Evolutionary conservation across 2,888 invertebrate genomes (phyloP), one percentile per base, ranked within the genome.

Genomic region (Amiota mariae): DNA sequence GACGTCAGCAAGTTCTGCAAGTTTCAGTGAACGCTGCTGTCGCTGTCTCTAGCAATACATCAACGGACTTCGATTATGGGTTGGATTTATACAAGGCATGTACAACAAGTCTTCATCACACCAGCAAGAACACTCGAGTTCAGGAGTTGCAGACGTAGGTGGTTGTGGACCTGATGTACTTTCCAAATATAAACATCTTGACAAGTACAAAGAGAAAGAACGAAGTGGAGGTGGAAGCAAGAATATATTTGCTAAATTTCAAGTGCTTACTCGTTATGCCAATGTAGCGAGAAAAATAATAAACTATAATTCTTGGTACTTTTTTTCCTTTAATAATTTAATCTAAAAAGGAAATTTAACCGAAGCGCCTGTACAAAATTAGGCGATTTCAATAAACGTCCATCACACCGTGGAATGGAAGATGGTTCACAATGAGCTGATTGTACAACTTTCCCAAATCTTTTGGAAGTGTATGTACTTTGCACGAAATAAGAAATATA

Each of bases 201-300:
- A 89, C 48, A 90, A 90, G 77, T 88, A 89, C 74, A 90, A 90
- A 76, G 90, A 90, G 12, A 90, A 90, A 71, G 90, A 90, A 72
- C 87, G 90, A 4, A 79, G 82, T 48, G 36, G 36, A 36, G 77
- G 82, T 9, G 91, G 92, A 4, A 83, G 87, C 66, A 92, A 91
- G 80, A 91, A 91, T 76, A 92, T 92, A 18, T 92, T 92, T 80
- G 91, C 92, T 10, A 90, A 91, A 81, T 91, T 92, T 71, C 90
- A 90, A 80, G 89, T 90, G 13, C 81, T 90, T 47, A 91, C 92
- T 20, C 88, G 91, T 10, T 91, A 91, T 76, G 88, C 87, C n/a
- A n/a, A n/a, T n/a, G n/a, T n/a, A n/a, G n/a, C n/a, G n/a, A n/a
- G n/a, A n/a, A n/a, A n/a, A n/a, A n/a, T n/a, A n/a, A n/a, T n/a